phyloP scores from a whole-genome alignment of 2,113 vertebrate genomes.

The Gallinago paraguaiae region DNA sequence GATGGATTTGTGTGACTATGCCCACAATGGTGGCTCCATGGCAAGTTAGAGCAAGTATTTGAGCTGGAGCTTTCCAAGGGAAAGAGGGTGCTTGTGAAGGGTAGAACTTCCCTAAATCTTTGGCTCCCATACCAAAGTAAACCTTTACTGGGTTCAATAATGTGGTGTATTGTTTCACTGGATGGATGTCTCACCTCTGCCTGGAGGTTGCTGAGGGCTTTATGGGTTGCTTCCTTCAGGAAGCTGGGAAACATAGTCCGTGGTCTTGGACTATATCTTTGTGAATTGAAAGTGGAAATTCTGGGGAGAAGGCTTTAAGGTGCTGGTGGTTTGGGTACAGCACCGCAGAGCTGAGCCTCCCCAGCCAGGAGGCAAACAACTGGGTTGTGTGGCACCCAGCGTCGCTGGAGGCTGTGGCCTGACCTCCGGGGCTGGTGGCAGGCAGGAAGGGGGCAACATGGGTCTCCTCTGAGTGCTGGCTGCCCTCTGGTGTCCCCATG shows the following conservation, averaged over 20 bases:
- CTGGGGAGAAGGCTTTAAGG: neutral
- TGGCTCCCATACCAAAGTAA: neutral
- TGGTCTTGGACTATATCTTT: neutral
- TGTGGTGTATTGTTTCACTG: neutral
- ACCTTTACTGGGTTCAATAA: neutral
- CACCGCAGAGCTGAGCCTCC: neutral
- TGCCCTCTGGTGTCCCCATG: neutral
- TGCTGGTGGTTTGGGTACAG: neutral
- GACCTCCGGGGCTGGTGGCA: neutral
- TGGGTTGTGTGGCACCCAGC: neutral
- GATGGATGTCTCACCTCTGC: neutral
- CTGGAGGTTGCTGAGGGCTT: neutral
- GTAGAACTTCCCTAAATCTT: neutral
- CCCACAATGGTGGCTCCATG: neutral
- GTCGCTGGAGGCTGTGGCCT: neutral
- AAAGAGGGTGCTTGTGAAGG: neutral
- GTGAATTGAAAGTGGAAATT: neutral
- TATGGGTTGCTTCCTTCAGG: neutral
- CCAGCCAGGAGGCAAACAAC: neutral
- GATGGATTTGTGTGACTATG: neutral
- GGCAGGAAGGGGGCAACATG: rapidly evolving
- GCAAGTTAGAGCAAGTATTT: neutral
- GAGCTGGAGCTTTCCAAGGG: neutral
- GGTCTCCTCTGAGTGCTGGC: neutral
- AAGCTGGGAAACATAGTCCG: neutral